Evolutionary conservation across 2,888 invertebrate species (phyloP), one percentile per base, ranked within the genome.

Genomic region (Leptopilina myrica): DNA sequence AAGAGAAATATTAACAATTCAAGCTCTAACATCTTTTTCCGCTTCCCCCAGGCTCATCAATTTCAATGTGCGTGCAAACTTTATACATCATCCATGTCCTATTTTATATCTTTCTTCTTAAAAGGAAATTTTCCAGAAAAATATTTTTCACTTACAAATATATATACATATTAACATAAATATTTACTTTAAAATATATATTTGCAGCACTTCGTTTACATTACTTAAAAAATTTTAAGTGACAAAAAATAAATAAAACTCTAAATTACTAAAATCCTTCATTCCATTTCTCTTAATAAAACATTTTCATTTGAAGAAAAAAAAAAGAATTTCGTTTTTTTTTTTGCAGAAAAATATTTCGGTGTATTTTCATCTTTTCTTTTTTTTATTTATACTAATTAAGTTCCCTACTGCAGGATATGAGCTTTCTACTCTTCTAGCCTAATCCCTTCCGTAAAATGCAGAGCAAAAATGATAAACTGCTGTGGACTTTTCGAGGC

Each of bases 371-470:
- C 20, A 20, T 20, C 1, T 20, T 20, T 7, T 8, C 1, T 43
- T n/a, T 15, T 46, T n/a, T 46, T 20, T 67, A 46, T 46, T 46
- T 20, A 1, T 49, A 46, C 67, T 67, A 46, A 46, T 67, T 73
- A 12, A 26, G 56, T 73, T 56, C n/a, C 8, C 8, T 49, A n/a
- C 14, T 73, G 14, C 26, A 56, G 26, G 33, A 56, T 69, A 8
- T 69, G 46, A 20, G 73, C 33, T 56, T 73, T 9, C 14, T 73
- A 56, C 7, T 49, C 9, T 53, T 49, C 9, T 53, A 56, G 8
- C 53, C 53, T 73, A 33, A 49, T 73, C 56, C 33, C 73, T 73
- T 73, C 33, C 73, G 73, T 53, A 26, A 73, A 56, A 49, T 33
- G 9, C 56, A 56, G 33, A 49, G 53, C 73, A n/a, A 14, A 14